Evolutionary conservation across 2,797 vertebrate species (phyloP).

Genomic region (Danio kyathit): DNA sequence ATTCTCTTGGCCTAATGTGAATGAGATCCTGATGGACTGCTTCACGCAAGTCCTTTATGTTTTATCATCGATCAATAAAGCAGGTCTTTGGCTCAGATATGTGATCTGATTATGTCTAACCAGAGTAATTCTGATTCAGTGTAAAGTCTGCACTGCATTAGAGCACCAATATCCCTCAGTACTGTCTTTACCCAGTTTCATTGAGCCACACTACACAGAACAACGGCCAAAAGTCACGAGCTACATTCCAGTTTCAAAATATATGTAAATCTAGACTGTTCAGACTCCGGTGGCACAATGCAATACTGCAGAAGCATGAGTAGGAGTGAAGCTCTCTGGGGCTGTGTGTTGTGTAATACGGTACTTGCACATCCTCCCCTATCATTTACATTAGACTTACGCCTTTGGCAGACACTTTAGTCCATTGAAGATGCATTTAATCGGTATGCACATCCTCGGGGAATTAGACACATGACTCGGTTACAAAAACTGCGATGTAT

Average conservation of each 20-base stretch:
- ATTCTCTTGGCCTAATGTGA: constrained; percentile 29
- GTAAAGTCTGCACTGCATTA: constrained; percentile 56
- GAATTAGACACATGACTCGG: constrained; percentile 2
- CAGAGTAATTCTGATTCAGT: constrained; percentile 58
- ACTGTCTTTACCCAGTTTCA: constrained; percentile 52
- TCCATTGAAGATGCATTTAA: constrained; percentile 1
- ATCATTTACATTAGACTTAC: constrained; percentile 22
- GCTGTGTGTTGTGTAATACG: constrained; percentile 24
- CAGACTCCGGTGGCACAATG: constrained; percentile 13
- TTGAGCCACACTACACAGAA: constrained; percentile 10
- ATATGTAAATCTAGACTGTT: constrained; percentile 15
- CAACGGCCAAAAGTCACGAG: neutral
- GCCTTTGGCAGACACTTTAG: constrained; percentile 9
- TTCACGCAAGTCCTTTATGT: constrained; percentile 67
- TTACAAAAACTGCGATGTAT: neutral
- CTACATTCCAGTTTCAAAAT: constrained; percentile 17
- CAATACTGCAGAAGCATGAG: constrained; percentile 7
- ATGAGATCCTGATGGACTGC: constrained; percentile 69
- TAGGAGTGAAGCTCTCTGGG: constrained; percentile 33
- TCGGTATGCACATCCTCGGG: neutral
- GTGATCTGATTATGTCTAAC: constrained; percentile 71
- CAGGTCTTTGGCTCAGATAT: constrained; percentile 72
- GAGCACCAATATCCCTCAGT: constrained; percentile 49
- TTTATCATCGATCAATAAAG: constrained; percentile 73
- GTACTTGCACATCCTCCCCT: constrained; percentile 16